Base-by-base conservation (phyloP, 2,113 vertebrate species). In the Rhinichthys klamathensis region DNA sequence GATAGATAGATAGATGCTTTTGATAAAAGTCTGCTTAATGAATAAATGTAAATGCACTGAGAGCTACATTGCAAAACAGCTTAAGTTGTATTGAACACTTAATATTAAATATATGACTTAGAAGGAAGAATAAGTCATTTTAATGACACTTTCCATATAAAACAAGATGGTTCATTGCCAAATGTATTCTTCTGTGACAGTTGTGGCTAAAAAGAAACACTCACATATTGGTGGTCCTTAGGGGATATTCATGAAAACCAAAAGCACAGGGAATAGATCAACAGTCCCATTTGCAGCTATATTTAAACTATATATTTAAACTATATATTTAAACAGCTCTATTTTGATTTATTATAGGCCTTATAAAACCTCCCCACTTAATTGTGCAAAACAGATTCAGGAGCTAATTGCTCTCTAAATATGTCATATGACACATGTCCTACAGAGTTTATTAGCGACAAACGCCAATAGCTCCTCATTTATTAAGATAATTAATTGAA, bases 381-480 rank as follows among this genome's bases (percentile, higher is more conserved):
- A 11, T 12, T 67, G 35, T 82, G 63, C 46, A 41, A 27, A 54
- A 58, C 21, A 9, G 23, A 60, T 82, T 58, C 60, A 79, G 80
- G 23, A 74, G 73, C 58, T 88, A 83, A 88, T 83, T 83, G 80
- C 63, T 85, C 72, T 85, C 38, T 81, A 54, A 46, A 79, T 67
- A 30, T 73, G 11, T 84, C 65, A 79, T 32, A 63, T 54, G 79
- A 75, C 78, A 82, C 78, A 74, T 79, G 84, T 56, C 67, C 84
- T 74, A 65, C 72, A 67, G 73, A 74, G 84, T 44, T 82, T 65
- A 88, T 85, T 83, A 70, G 72, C 63, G 18, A 85, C 82, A 83
- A 79, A 88, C 74, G 83, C 65, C 84, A 85, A 58, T 80, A 79
- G 67, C 84, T 83, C 67, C 78, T 82, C 65, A 67, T 85, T 88